Evolutionary conservation across 1,140 invertebrate species (phyloP).

Genomic region (Ctenoplectra terminalis): DNA sequence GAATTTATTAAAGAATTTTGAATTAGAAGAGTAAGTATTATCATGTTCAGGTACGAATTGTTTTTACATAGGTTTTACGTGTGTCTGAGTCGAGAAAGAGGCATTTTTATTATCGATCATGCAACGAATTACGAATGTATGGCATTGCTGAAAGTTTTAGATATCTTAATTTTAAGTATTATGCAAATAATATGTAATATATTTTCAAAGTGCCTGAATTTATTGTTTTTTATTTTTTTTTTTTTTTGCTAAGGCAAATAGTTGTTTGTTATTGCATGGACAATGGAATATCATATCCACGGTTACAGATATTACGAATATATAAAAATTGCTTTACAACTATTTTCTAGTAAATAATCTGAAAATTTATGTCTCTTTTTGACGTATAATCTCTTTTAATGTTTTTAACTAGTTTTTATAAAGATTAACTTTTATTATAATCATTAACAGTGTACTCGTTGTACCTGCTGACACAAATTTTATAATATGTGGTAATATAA

Average conservation of each 20-base stretch:
- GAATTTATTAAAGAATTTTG: conserved; percentile 46
- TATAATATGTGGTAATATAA: conserved; percentile 25
- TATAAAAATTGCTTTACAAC: conserved; percentile 14
- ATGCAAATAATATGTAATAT: conserved; percentile 51
- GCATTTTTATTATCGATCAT: conserved; percentile 51
- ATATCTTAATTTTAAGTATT: conserved; percentile 54
- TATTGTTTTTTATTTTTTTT: conserved; percentile 36
- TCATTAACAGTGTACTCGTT: conserved; percentile 20
- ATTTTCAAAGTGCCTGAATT: conserved; percentile 56
- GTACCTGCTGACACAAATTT: conserved; percentile 19
- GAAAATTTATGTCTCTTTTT: not conserved
- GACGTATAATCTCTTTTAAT: not conserved
- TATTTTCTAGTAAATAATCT: not conserved
- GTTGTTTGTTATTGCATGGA: conserved; percentile 30
- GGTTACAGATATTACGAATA: not conserved
- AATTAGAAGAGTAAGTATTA: conserved; percentile 58
- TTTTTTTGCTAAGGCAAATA: conserved; percentile 10
- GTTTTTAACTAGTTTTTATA: conserved; percentile 7
- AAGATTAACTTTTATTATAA: conserved; percentile 13
- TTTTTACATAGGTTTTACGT: conserved; percentile 51
- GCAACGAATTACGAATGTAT: conserved; percentile 41
- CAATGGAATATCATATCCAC: conserved; percentile 29
- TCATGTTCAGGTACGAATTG: conserved; percentile 45
- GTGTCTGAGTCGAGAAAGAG: conserved; percentile 12
- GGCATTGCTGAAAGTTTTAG: conserved; percentile 39